phyloP scores from a whole-genome alignment of 2,797 vertebrate genomes.

The Chaetodon trifasciatus region DNA sequence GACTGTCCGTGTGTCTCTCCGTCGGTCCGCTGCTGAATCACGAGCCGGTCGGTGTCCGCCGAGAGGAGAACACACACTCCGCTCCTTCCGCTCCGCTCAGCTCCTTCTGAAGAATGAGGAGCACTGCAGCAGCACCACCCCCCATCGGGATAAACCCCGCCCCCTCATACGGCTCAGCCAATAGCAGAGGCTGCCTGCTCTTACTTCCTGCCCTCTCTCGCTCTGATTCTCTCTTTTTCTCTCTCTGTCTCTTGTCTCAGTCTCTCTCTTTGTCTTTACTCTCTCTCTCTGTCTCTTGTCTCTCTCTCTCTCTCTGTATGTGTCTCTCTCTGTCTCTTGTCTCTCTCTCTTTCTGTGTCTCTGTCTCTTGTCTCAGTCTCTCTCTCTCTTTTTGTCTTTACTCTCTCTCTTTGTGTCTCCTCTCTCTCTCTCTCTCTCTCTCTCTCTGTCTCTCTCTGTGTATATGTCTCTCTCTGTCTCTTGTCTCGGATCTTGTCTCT shows the following conservation, averaged over 20 bases:
- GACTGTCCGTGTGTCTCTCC: neutral
- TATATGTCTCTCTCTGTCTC: too few relatives aligned
- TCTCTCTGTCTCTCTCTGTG: neutral
- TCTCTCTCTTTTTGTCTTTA: neutral
- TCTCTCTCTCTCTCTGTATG: neutral
- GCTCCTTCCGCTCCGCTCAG: neutral
- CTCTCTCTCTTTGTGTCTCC: too few relatives aligned
- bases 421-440: too few relatives aligned
- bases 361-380: conserved; percentile 5
- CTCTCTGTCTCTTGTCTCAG: neutral
- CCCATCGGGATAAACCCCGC: conserved; percentile 8
- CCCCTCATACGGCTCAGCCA: conserved; percentile 45
- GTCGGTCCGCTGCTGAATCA: neutral
- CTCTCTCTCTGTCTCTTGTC: too few relatives aligned
- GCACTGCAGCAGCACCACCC: conserved; percentile 44
- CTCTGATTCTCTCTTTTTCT: neutral
- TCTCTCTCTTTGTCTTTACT: neutral
- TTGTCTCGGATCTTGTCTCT: conserved; percentile 9
- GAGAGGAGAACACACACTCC: neutral
- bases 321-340: too few relatives aligned
- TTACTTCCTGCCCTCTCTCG: neutral
- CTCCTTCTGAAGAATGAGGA: conserved; percentile 41
- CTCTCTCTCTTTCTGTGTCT: neutral
- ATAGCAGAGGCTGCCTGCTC: conserved; percentile 34
- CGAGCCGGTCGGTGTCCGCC: neutral